A percentile compares a stretch with the other conserved stretches of the same genome.
Conservation (phyloP, 1,140 invertebrate species). For the Nebria ingens region DNA sequence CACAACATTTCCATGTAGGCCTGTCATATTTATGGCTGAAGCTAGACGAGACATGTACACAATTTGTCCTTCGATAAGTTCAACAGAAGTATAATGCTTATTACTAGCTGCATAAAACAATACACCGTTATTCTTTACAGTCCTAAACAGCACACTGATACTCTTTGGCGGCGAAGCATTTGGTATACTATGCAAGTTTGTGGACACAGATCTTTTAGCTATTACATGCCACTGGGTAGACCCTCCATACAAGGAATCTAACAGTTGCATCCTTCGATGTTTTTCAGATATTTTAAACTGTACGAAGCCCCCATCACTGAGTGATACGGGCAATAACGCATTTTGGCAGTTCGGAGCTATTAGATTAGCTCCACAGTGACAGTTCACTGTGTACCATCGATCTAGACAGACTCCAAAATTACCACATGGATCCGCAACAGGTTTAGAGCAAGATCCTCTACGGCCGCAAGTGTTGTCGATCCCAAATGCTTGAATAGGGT, state of each 20-base stretch:
- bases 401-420: constrained; percentile 63
- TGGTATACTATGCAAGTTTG: constrained; percentile 22
- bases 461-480: constrained; percentile 67
- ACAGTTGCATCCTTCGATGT: constrained; percentile 71
- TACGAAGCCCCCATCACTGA: constrained; percentile 64
- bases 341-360: constrained; percentile 67
- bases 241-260: constrained; percentile 64
- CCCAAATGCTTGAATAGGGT: constrained; percentile 57
- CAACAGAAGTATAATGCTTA: constrained; percentile 75
- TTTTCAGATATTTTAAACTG: constrained; percentile 75
- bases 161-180: constrained; percentile 48
- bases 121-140: constrained; percentile 61
- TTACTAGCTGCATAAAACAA: constrained; percentile 75
- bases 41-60: constrained; percentile 66
- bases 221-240: constrained; percentile 55
- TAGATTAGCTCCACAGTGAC: constrained; percentile 55
- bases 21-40: constrained; percentile 71
- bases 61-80: constrained; percentile 59
- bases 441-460: constrained; percentile 45
- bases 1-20: constrained; percentile 42
- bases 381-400: constrained; percentile 64
- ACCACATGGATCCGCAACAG: constrained; percentile 47
- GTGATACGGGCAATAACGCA: constrained; percentile 67
- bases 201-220: constrained; percentile 27
- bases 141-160: constrained; percentile 73